Conservation (phyloP, 2,113 vertebrate species). For the Ammospiza nelsoni region DNA sequence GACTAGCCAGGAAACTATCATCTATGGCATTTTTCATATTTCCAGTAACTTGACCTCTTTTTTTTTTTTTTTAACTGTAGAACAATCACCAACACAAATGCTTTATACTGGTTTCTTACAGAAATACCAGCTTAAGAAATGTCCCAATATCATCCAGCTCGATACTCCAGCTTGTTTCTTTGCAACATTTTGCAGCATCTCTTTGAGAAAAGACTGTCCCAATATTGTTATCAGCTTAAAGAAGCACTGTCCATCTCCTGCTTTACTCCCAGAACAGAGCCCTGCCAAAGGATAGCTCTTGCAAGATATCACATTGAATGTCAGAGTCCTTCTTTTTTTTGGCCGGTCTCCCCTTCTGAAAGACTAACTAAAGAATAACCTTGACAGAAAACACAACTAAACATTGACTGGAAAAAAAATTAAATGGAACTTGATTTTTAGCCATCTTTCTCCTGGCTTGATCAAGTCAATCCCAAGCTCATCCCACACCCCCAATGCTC, state of each 20-base stretch:
- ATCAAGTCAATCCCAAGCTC: not conserved
- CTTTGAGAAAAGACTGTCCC: not conserved
- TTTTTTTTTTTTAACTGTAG: not conserved
- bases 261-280: conserved; percentile 25
- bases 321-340: conserved; percentile 5
- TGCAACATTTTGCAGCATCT: not conserved
- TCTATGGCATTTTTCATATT: conserved; percentile 33
- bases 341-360: not conserved
- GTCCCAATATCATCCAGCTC: not conserved
- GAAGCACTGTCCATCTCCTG: not conserved
- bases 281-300: conserved; percentile 21
- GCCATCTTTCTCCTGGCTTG: not conserved
- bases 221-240: not conserved
- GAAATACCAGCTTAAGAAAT: not conserved
- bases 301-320: not conserved
- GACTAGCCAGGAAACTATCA: conserved; percentile 42
- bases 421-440: conserved; percentile 15
- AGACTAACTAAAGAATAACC: conserved; percentile 18
- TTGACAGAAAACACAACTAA: conserved; percentile 19
- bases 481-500: not conserved
- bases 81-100: not conserved
- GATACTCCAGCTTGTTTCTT: not conserved
- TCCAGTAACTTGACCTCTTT: conserved; percentile 26
- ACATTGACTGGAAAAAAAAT: not conserved
- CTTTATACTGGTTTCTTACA: not conserved